Evolutionary conservation across 2,888 invertebrate species (phyloP).

Genomic region (Phaonia tiefii): DNA sequence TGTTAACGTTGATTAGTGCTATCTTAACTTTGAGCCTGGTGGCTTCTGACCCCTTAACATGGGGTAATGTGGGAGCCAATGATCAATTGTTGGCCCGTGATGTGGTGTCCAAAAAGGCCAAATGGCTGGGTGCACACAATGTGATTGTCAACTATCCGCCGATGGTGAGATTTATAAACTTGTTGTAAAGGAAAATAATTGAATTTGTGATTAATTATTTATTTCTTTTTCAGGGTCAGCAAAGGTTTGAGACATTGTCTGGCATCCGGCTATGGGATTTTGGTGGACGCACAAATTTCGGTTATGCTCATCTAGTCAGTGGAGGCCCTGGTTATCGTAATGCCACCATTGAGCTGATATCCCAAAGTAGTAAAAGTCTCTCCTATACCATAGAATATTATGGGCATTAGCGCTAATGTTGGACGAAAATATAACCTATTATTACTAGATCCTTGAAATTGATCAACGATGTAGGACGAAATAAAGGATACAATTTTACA

Average conservation of each 20-base stretch:
- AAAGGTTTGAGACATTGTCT: conserved; percentile 38
- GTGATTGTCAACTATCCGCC: conserved; percentile 68
- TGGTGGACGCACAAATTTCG: conserved; percentile 74
- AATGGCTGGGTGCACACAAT: conserved; percentile 55
- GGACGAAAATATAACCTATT: too few relatives aligned
- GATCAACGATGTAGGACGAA: too few relatives aligned
- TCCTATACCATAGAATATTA: conserved; percentile 79
- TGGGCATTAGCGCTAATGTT: too few relatives aligned
- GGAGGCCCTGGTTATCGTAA: conserved; percentile 81
- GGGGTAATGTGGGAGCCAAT: conserved; percentile 64
- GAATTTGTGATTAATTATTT: not conserved
- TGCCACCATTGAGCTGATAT: conserved; percentile 80
- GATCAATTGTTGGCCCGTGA: conserved; percentile 66
- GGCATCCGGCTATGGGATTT: conserved; percentile 67
- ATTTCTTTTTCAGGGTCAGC: conserved; percentile 50
- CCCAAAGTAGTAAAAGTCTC: conserved; percentile 79
- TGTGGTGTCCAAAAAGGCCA: conserved; percentile 46
- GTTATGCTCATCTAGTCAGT: conserved; percentile 74
- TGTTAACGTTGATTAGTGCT: conserved; percentile 32
- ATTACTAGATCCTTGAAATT: too few relatives aligned
- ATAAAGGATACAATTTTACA: too few relatives aligned
- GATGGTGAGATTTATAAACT: too few relatives aligned
- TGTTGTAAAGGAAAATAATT: too few relatives aligned
- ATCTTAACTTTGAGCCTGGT: conserved; percentile 49
- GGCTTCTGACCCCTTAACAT: conserved; percentile 67